Percentiles rank a stretch among this genome's conserved stretches.
Conservation (phyloP, 2,113 vertebrate genomes). For the Corythoichthys intestinalis region DNA sequence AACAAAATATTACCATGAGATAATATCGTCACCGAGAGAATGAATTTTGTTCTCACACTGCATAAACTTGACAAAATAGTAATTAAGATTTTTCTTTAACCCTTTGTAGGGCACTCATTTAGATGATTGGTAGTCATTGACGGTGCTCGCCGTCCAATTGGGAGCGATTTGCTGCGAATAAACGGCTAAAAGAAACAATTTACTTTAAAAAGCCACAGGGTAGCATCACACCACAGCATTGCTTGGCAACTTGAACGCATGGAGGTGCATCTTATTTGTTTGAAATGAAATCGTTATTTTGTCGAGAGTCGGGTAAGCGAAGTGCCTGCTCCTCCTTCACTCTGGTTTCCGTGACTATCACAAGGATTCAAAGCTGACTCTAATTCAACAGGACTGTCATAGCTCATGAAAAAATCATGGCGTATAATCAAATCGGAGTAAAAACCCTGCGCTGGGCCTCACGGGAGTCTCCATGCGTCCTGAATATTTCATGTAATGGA, state of each 20-base stretch:
- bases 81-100: background rate
- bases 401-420: slow-evolving; percentile 97
- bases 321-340: slow-evolving; percentile 51
- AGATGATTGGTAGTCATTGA: no score
- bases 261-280: slow-evolving; percentile 10
- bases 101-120: no score
- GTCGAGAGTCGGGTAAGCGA: slow-evolving; percentile 25
- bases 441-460: slow-evolving; percentile 85
- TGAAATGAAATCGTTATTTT: slow-evolving; percentile 5
- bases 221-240: background rate
- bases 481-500: slow-evolving; percentile 93
- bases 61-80: background rate
- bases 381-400: slow-evolving; percentile 88
- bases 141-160: no score
- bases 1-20: background rate
- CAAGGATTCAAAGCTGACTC: slow-evolving; percentile 78
- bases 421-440: slow-evolving; percentile 91
- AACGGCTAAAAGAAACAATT: background rate
- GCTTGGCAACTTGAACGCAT: background rate
- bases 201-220: background rate
- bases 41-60: no score
- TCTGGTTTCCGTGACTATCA: slow-evolving; percentile 80
- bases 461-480: slow-evolving; percentile 64
- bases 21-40: background rate
- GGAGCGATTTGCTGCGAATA: no score